Percentiles rank a stretch among this genome's conserved stretches.
Conservation (phyloP, 1,140 invertebrate species). For the Gonioctena quinquepunctata region DNA sequence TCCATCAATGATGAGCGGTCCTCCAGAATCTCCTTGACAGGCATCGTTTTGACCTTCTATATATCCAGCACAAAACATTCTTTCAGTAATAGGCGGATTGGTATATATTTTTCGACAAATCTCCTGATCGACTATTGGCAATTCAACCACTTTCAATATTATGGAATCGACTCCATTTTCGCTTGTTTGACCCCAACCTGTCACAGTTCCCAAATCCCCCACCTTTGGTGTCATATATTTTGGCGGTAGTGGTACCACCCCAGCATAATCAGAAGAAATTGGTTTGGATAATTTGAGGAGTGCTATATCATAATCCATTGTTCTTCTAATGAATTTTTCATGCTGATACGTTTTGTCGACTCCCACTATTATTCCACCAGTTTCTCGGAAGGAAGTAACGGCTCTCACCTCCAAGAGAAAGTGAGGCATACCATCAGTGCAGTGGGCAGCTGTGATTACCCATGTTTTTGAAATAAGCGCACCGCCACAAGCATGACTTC, state of each 20-base stretch:
- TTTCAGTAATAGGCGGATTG: too few relatives aligned
- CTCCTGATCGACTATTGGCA: conserved; percentile 52
- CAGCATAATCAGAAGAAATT: conserved; percentile 35
- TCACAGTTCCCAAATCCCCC: conserved; percentile 34
- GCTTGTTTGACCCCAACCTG: conserved; percentile 49
- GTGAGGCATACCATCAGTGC: conserved; percentile 50
- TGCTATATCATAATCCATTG: conserved; percentile 64
- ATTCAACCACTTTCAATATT: conserved; percentile 55
- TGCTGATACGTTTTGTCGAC: conserved; percentile 54
- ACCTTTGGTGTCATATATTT: conserved; percentile 18
- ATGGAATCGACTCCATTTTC: conserved; percentile 44
- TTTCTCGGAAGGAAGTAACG: conserved; percentile 55
- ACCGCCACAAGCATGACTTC: conserved; percentile 65
- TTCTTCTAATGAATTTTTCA: conserved; percentile 52
- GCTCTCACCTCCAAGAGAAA: conserved; percentile 47
- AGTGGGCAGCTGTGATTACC: conserved; percentile 73
- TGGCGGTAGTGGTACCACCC: conserved; percentile 29
- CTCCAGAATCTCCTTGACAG: conserved; percentile 61
- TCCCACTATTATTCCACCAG: conserved; percentile 47
- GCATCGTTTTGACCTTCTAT: conserved; percentile 69
- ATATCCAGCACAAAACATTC: too few relatives aligned
- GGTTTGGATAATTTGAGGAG: conserved; percentile 54
- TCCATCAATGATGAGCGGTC: conserved; percentile 34
- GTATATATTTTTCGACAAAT: conserved; percentile 51
- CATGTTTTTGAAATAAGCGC: conserved; percentile 61